These are phyloP conservation scores for Drosophila pruinosa DNA, from an alignment of 1,140 invertebrate genomes.

Conservation along the genomic window DNA sequence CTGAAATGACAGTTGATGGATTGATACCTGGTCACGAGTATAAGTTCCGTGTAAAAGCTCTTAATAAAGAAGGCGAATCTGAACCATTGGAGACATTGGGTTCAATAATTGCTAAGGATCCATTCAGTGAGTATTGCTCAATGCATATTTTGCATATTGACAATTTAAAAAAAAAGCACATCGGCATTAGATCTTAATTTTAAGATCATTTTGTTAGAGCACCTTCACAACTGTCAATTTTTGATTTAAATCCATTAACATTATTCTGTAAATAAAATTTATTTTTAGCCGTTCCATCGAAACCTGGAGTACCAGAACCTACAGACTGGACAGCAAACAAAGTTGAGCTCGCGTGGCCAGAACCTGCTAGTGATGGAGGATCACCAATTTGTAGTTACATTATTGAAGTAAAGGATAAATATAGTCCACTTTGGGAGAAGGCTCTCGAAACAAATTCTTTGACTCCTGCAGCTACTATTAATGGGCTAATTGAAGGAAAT, in stretches of 20 bases:
- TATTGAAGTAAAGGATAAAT: constrained; percentile 98
- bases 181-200: background rate
- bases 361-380: constrained; percentile 93
- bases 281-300: constrained; percentile 87
- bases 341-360: constrained; percentile 93
- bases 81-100: constrained; percentile 97
- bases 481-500: constrained; percentile 96
- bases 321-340: constrained; percentile 96
- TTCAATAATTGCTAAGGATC: constrained; percentile 97
- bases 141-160: background rate
- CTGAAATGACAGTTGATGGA: constrained; percentile 94
- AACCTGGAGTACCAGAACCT: constrained; percentile 93
- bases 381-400: constrained; percentile 97
- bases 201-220: too few relatives aligned
- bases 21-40: constrained; percentile 97
- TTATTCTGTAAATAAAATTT: background rate
- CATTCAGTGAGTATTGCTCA: constrained; percentile 87
- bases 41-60: constrained; percentile 98
- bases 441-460: constrained; percentile 90
- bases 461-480: constrained; percentile 89
- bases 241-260: too few relatives aligned
- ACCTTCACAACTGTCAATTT: too few relatives aligned
- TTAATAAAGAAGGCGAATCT: constrained; percentile 98
- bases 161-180: background rate
- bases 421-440: constrained; percentile 96